A percentile compares a stretch with the other conserved stretches of the same genome.
These are phyloP conservation scores for Montipora foliosa DNA, from an alignment of 64 coral and sea anemone species.

Conservation along the genomic window DNA sequence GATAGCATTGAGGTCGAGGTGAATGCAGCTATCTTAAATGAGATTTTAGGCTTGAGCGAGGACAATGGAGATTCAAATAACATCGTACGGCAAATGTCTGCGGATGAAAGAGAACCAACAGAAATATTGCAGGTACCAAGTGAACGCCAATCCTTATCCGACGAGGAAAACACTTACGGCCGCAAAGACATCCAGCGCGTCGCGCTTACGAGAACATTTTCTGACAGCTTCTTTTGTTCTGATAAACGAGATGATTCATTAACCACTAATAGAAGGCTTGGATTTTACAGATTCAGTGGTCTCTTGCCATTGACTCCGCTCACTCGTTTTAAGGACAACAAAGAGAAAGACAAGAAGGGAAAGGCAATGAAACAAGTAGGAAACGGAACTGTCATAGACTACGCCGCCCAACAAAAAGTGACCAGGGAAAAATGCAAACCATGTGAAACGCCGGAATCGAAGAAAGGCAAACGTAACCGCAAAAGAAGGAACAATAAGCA, in stretches of 20 bases:
- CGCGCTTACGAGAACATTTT: background rate
- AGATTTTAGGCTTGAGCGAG: background rate
- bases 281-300: background rate
- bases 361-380: background rate
- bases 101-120: background rate
- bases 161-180: conserved; percentile 1
- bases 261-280: background rate
- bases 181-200: background rate
- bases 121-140: background rate
- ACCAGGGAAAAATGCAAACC: background rate
- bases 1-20: background rate
- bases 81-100: background rate
- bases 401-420: background rate
- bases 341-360: background rate
- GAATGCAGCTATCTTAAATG: background rate
- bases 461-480: background rate
- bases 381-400: no score
- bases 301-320: background rate
- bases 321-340: background rate
- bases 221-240: background rate
- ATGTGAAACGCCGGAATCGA: background rate
- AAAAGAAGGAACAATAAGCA: conserved; percentile 1
- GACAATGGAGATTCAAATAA: background rate
- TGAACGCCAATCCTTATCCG: background rate
- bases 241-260: background rate